Conservation (phyloP, 2,113 vertebrate species). For the Peucedramus taeniatus region DNA sequence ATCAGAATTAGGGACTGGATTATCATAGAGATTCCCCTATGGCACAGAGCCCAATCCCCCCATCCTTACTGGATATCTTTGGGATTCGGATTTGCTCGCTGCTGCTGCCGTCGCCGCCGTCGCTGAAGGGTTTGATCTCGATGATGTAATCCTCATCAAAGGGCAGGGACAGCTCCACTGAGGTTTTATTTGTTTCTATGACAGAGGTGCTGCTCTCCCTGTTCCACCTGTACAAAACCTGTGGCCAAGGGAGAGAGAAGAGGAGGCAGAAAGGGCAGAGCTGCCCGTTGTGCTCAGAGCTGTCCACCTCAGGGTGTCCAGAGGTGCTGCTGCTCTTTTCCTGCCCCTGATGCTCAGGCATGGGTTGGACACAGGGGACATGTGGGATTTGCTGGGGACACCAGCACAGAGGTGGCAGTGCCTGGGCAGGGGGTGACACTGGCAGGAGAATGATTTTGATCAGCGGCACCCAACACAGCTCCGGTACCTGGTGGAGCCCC, state of each 20-base stretch:
- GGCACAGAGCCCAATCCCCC: background rate
- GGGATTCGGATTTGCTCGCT: constrained; percentile 94
- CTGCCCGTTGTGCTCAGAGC: fast-evolving
- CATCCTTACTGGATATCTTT: constrained; percentile 77
- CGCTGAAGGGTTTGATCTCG: constrained; percentile 92
- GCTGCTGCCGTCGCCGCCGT: constrained; percentile 94
- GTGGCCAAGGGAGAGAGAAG: background rate
- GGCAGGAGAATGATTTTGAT: background rate
- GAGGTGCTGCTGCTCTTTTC: background rate
- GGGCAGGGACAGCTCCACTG: constrained; percentile 91
- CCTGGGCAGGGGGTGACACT: background rate
- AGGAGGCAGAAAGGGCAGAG: background rate
- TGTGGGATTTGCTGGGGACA: background rate
- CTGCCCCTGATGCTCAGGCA: background rate
- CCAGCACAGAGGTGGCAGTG: background rate
- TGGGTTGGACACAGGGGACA: background rate
- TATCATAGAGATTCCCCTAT: too few relatives aligned
- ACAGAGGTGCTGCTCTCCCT: constrained; percentile 84
- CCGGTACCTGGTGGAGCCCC: fast-evolving
- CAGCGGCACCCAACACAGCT: background rate
- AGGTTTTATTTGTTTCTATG: constrained; percentile 94
- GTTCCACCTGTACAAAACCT: constrained; percentile 94
- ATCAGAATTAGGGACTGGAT: fast-evolving
- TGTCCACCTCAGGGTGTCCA: fast-evolving
- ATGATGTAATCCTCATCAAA: constrained; percentile 92